These are phyloP conservation scores for Meles meles DNA, from an alignment of 2,113 vertebrate genomes.

Conservation along the genomic window DNA sequence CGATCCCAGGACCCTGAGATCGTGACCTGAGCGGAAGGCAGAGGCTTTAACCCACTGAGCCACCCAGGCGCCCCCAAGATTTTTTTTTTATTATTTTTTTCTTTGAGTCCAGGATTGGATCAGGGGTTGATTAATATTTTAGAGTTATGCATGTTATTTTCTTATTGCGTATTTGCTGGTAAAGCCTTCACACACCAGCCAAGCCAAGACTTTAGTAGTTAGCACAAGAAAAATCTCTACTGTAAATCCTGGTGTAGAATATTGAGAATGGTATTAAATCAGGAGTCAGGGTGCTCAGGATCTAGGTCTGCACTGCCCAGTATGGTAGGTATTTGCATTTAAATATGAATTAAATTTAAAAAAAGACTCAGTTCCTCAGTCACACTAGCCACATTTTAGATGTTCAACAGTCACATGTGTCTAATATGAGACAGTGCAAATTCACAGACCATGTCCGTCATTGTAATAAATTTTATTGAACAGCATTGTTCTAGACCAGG, in stretches of 20 bases:
- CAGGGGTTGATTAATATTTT: not conserved
- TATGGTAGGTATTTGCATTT: not conserved
- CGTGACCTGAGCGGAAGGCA: no score
- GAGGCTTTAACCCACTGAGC: no score
- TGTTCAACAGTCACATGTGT: not conserved
- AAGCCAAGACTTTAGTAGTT: not conserved
- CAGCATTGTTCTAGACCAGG: not conserved
- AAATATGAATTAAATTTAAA: not conserved
- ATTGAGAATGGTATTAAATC: not conserved
- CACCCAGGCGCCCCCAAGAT: no score
- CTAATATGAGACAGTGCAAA: not conserved
- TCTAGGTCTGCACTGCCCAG: not conserved
- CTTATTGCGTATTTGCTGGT: not conserved
- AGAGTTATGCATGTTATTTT: not conserved
- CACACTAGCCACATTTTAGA: not conserved
- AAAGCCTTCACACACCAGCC: not conserved
- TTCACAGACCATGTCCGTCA: not conserved
- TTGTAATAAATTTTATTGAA: not conserved
- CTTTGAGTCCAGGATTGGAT: not conserved
- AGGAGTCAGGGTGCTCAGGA: not conserved
- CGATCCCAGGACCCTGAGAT: no score
- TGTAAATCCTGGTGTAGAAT: not conserved
- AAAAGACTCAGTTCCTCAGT: not conserved
- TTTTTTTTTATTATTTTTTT: not conserved
- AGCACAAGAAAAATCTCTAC: not conserved